These are phyloP conservation scores for Columba livia DNA, from an alignment of 2,113 vertebrate genomes.

Conservation along the genomic window DNA sequence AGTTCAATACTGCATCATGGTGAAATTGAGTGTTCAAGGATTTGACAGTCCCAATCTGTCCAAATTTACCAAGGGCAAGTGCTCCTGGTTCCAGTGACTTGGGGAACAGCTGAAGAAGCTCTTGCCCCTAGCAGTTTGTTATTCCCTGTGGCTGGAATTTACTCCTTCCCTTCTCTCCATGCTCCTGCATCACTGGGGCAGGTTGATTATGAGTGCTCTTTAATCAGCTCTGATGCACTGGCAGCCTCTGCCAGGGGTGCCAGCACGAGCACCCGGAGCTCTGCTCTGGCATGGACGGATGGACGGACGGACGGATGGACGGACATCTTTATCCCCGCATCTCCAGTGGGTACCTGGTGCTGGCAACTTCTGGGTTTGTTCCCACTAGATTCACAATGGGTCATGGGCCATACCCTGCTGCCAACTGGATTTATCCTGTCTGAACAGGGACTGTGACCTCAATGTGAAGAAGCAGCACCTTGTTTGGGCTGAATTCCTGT, in stretches of 20 bases:
- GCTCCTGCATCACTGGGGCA: not conserved
- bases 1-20: not conserved
- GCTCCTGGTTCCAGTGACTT: not conserved
- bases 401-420: not conserved
- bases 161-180: not conserved
- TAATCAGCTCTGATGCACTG: not conserved
- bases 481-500: not conserved
- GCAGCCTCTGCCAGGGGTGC: not conserved
- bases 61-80: not conserved
- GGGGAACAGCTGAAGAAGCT: not conserved
- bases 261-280: not conserved
- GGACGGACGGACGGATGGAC: too few species aligned
- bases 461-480: not conserved
- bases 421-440: not conserved
- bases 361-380: not conserved
- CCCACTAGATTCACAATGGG: not conserved
- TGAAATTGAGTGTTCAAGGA: not conserved
- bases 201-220: not conserved
- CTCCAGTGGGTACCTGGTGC: accelerated
- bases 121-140: not conserved
- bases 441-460: not conserved
- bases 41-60: not conserved
- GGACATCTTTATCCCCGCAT: not conserved
- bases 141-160: not conserved
- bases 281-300: not conserved